phyloP scores from a whole-genome alignment of 2,888 invertebrate species.

The Halictus quadricinctus region DNA sequence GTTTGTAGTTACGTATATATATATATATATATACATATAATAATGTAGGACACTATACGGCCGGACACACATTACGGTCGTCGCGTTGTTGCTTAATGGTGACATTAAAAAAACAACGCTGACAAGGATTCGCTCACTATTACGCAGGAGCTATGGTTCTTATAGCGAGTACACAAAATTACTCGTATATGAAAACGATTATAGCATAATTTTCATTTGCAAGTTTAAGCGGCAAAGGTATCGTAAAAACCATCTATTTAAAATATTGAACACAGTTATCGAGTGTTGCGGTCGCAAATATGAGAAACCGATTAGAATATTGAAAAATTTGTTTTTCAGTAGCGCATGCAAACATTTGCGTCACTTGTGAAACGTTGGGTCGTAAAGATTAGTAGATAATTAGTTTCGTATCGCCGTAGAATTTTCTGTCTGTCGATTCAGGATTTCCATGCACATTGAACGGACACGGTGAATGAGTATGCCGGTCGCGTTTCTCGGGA shows the following conservation, averaged over 20 bases:
- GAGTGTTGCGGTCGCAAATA: neutral
- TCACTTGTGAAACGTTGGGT: neutral
- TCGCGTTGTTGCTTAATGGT: neutral
- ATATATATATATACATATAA: neutral
- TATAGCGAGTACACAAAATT: neutral
- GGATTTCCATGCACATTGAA: conserved; percentile 31
- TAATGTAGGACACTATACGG: neutral
- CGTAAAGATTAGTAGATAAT: neutral
- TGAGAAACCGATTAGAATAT: neutral
- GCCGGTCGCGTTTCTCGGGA: conserved; percentile 61
- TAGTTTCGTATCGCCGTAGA: neutral
- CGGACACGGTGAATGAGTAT: conserved; percentile 55
- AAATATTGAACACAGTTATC: neutral
- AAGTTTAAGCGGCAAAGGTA: neutral
- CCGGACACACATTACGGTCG: neutral
- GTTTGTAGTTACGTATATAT: neutral
- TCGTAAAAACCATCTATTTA: too few relatives aligned
- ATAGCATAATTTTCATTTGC: neutral
- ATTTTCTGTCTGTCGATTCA: neutral
- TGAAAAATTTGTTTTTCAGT: neutral
- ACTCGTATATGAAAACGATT: neutral
- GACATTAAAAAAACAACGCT: neutral
- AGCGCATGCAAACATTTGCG: neutral
- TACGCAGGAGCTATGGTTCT: too few relatives aligned
- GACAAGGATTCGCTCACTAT: neutral